phyloP scores from a whole-genome alignment of 2,113 vertebrate species.

The Tympanuchus pallidicinctus region DNA sequence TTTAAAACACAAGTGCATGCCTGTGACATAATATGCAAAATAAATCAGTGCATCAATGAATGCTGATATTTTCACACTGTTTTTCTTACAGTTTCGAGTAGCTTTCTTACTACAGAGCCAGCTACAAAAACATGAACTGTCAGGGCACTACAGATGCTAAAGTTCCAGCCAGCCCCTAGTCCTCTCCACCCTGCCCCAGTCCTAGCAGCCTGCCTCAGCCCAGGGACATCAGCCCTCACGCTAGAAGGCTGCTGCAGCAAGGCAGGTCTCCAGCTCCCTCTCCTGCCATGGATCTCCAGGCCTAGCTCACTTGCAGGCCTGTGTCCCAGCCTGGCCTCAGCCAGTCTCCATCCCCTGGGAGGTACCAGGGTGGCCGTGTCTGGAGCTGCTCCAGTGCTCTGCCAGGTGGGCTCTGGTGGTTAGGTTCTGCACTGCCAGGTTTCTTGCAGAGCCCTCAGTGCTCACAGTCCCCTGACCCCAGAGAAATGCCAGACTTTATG shows the following conservation, averaged over 20 bases:
- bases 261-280: not conserved
- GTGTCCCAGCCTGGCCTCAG: fast-evolving
- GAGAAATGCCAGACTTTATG: fast-evolving
- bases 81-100: not conserved
- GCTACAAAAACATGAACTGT: not conserved
- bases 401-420: not conserved
- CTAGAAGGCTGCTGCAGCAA: not conserved
- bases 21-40: not conserved
- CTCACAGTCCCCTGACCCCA: fast-evolving
- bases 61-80: not conserved
- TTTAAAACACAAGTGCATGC: not conserved
- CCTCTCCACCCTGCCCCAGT: not conserved
- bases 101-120: not conserved
- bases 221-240: fast-evolving
- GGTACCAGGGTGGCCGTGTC: fast-evolving
- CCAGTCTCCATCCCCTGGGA: not conserved
- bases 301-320: not conserved
- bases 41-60: not conserved
- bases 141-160: not conserved
- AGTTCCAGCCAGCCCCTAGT: fast-evolving
- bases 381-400: not conserved
- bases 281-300: fast-evolving
- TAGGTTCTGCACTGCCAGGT: fast-evolving
- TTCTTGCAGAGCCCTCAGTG: fast-evolving
- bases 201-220: not conserved